phyloP scores from a whole-genome alignment of 37 sponge, comb jelly and placozoan species.

The Mnemiopsis leidyi region DNA sequence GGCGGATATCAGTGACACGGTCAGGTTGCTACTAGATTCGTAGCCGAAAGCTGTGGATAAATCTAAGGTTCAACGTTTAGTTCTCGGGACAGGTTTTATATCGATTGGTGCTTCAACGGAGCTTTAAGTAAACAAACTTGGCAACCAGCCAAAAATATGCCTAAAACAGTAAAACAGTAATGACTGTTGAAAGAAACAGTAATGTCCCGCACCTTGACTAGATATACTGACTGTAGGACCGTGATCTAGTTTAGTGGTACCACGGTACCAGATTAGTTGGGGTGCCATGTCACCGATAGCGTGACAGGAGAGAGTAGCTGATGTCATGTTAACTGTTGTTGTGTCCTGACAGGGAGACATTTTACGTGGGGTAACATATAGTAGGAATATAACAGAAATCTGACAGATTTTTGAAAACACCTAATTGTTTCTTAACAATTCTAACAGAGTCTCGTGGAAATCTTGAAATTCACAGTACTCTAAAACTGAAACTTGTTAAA shows the following conservation, averaged over 20 bases:
- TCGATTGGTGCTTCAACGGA: no score
- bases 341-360: background rate
- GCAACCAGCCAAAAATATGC: no score
- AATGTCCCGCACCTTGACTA: conserved; percentile 2
- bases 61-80: background rate
- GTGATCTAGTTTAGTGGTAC: conserved; percentile 35
- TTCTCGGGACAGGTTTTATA: no score
- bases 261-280: background rate
- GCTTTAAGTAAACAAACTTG: no score
- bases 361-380: no score
- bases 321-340: background rate
- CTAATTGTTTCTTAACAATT: background rate
- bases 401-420: background rate
- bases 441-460: background rate
- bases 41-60: conserved; percentile 28
- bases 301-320: background rate
- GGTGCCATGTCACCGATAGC: conserved; percentile 24
- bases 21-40: background rate
- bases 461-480: no score
- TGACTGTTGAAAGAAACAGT: no score
- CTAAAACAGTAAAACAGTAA: no score
- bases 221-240: conserved; percentile 46
- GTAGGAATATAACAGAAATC: no score
- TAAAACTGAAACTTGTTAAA: no score
- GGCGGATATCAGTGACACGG: background rate